Evolutionary conservation across 2,797 vertebrate species (phyloP).

Genomic region (Molossus molossus): DNA sequence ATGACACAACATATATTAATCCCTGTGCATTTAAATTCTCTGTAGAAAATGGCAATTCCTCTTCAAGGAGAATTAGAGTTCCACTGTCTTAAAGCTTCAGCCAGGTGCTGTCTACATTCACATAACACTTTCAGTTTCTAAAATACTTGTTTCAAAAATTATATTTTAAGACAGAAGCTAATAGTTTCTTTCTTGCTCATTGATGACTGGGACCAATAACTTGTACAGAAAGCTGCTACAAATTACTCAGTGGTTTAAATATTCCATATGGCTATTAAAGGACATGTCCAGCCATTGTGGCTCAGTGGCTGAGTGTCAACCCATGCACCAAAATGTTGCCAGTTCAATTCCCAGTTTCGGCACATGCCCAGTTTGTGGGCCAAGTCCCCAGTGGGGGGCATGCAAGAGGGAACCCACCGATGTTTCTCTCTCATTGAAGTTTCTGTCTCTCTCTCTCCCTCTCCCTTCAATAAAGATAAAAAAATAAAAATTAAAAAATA

Average conservation of each 20-base stretch:
- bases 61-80: constrained; percentile 62
- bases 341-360: too few relatives aligned
- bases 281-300: background rate
- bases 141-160: constrained; percentile 59
- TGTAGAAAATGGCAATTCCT: constrained; percentile 27
- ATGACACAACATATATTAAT: constrained; percentile 39
- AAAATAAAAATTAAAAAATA: background rate
- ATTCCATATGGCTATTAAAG: constrained; percentile 16
- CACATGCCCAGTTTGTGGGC: too few relatives aligned
- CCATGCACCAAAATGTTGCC: too few relatives aligned
- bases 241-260: constrained; percentile 44
- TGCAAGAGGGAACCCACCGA: too few relatives aligned
- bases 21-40: constrained; percentile 28
- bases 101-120: constrained; percentile 25
- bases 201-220: background rate
- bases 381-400: too few relatives aligned
- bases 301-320: too few relatives aligned
- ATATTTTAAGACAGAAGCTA: constrained; percentile 58
- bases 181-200: constrained; percentile 16
- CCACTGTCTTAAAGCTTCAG: background rate
- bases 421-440: too few relatives aligned
- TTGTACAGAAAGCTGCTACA: constrained; percentile 13
- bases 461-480: too few relatives aligned
- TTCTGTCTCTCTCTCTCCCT: too few relatives aligned
- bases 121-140: constrained; percentile 52